Evolutionary conservation across 2,113 vertebrate species (phyloP), one percentile per base, ranked within the genome.

Genomic region (Eptesicus fuscus): DNA sequence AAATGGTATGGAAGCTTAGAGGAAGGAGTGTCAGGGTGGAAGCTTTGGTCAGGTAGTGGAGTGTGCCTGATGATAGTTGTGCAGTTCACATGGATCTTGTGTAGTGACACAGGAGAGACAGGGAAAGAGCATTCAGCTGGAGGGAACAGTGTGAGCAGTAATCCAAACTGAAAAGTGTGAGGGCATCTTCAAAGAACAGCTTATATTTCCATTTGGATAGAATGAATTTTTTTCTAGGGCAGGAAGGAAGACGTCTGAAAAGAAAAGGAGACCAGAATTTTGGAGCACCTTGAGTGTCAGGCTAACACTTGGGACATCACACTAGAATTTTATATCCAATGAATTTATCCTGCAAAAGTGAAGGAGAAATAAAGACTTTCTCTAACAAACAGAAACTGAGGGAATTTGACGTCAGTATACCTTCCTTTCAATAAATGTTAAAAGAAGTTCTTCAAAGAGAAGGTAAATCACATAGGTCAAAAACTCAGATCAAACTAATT

Each of bases 401-500:
- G 11, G 69, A 74, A 42, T 73, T 74, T 88, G 76, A 44, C 44
- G 8, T 70, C 56, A 56, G 59, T 67, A 44, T 22, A 83, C 17
- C 56, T 76, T 9, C 30, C 63, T 74, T 74, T 5, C 42, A 83
- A 71, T 17, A 74, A 82, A 76, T 74, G 35, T 83, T 74, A 53
- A 88, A 83, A 93, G 18, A 82, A 59, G 56, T 59, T 93, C 67
- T 65, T 93, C 56, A 83, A 37, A 74, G 56, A 74, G 59, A 83
- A 44, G 44, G 30, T 47, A 83, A 42, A 73, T 88, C 67, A 53
- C 5, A 22, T 67, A 42, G 17, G 44, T 53, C 17, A 44, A 37
- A 73, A 93, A 83, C 17, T 67, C 44, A 56, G 85, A 35, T 74
- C 22, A 85, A 88, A 78, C 79, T 84, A 88, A 96, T 49, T 63